Percentiles rank a stretch among this genome's conserved stretches.
Conservation (phyloP, 2,113 vertebrate species). For the Fukomys damarensis region DNA sequence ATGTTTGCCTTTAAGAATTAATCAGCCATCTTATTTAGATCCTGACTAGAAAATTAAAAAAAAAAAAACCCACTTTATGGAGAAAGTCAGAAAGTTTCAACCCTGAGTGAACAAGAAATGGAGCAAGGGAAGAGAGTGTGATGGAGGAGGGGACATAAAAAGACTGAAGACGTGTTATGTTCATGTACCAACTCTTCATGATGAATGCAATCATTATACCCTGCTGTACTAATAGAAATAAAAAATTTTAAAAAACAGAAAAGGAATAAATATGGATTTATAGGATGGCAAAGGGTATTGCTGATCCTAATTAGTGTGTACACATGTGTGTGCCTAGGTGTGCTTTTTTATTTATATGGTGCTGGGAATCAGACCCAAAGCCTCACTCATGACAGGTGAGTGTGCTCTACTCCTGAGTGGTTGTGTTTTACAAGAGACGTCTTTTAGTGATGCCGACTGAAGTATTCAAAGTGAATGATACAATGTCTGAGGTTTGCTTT, state of each 20-base stretch:
- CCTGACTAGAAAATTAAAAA: background rate
- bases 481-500: background rate
- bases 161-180: background rate
- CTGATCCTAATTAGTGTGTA: fast-evolving
- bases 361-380: background rate
- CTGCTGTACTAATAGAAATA: background rate
- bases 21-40: background rate
- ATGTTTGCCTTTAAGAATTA: background rate
- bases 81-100: background rate
- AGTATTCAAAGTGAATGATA: background rate
- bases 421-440: background rate
- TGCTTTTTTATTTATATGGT: background rate
- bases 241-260: background rate
- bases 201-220: too few species aligned
- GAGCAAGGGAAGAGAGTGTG: background rate
- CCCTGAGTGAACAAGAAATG: background rate
- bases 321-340: background rate
- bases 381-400: background rate
- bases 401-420: background rate
- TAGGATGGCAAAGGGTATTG: background rate
- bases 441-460: background rate
- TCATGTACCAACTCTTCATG: background rate
- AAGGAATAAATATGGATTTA: background rate
- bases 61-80: background rate
- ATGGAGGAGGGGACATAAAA: background rate